Evolutionary conservation across 1,140 invertebrate genomes (phyloP), one percentile per base, ranked within the genome.

Genomic region (Atta colombica): DNA sequence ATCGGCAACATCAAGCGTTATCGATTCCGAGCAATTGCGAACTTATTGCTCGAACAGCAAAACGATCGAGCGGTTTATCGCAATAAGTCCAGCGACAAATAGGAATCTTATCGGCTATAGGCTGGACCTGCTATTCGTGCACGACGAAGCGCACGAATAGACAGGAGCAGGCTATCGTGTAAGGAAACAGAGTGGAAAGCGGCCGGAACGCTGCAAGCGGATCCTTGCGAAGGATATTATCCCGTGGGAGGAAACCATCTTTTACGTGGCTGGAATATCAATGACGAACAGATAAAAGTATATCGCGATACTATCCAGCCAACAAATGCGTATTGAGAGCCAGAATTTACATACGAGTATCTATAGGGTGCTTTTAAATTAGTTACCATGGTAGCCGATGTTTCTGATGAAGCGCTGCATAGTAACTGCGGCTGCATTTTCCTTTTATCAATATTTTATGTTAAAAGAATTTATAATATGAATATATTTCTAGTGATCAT

Each of bases 191-290:
- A 71, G 71, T 31, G 49, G 77, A 69, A 77, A 85, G 25, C 58
- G 45, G 77, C 31, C 53, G 60, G 65, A 68, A 71, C 65, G 82
- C 25, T 85, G 85, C 25, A 78, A 87, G 88, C 88, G 61, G 89
- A 92, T 93, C 71, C 82, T 87, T 89, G 87, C 85, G 66, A 88
- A 89, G 90, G 92, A 94, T 94, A 94, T 94, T 94, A 94, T 94
- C 94, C 92, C 90, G 77, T 68, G 87, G 89, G 90, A 92, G 91
- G 89, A 94, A 94, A 93, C 94, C 93, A 95, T 95, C 94, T 95
- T 95, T 95, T 95, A 95, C 94, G 93, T 92, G 92, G 87, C 35
- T 85, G 88, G 94, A 95, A 95, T 95, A 95, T 90, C 92, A 94
- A 94, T 93, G 94, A 74, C 77, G 89, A 90, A 88, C 69, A 86